Conservation (phyloP, 2,113 vertebrate genomes). For the Tetrao urogallus region DNA sequence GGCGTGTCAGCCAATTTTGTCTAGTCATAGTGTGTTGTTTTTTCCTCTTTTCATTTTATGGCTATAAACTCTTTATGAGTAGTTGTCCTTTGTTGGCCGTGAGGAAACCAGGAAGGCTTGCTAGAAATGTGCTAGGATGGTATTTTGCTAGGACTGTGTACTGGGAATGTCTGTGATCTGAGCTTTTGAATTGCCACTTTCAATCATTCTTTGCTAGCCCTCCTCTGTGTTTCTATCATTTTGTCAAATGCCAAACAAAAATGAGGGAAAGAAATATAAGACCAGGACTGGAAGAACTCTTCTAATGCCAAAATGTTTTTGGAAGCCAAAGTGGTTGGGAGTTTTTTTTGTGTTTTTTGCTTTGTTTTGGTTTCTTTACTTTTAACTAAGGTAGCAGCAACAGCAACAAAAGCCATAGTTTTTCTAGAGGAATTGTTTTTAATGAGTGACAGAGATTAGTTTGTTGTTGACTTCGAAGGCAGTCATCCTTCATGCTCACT, state of each 20-base stretch:
- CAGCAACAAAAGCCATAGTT: neutral
- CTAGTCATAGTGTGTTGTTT: neutral
- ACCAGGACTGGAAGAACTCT: neutral
- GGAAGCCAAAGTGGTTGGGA: neutral
- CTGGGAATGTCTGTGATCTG: neutral
- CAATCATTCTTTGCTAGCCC: neutral
- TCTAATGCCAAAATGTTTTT: neutral
- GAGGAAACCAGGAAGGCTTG: neutral
- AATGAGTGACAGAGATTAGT: neutral
- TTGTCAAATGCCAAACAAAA: constrained; percentile 28
- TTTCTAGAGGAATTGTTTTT: neutral
- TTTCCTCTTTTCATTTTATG: neutral
- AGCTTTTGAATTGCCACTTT: neutral
- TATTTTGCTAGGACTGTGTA: neutral
- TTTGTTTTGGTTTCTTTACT: neutral
- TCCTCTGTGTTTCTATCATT: neutral
- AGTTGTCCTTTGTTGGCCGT: neutral
- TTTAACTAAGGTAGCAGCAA: neutral
- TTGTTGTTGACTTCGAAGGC: neutral
- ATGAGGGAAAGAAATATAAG: neutral
- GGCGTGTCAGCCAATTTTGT: no score
- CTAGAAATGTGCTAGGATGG: fast-evolving
- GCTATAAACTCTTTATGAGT: neutral
- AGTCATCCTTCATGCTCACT: neutral
- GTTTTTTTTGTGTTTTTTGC: neutral